Evolutionary conservation across 2,113 vertebrate genomes (phyloP), one percentile per base, ranked within the genome.

Genomic region (Rhinolophus sinicus): DNA sequence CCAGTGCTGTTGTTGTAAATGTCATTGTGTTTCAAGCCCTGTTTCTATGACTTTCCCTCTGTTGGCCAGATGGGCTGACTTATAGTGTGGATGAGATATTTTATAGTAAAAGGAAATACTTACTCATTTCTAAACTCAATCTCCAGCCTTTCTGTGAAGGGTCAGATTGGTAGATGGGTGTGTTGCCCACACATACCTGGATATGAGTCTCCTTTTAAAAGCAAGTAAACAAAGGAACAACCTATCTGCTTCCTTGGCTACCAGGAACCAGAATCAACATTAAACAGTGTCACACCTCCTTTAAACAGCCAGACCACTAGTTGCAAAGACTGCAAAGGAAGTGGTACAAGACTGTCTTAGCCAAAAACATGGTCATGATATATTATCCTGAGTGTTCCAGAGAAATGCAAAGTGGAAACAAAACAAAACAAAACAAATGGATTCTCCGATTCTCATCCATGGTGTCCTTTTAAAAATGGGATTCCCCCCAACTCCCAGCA

Each of bases 291-390:
- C 33, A 64, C 75, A 56, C n/a, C 10, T 96, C 65, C 76, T 92
- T 96, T 84, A 22, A 84, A 82, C 38, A 94, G 69, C 62, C 76
- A 94, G 81, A 28, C 44, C 35, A 44, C 56, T 90, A 47, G 60
- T 80, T 95, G 22, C 38, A 88, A 95, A 83, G 58, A 91, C 54
- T 90, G n/a, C 52, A 65, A 52, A 95, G 88, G 44, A 96, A 83
- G 88, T 90, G 73, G 76, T 70, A 21, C 18, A 62, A 85, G 93
- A 85, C 18, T 12, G 15, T 56, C 69, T 93, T 72, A 75, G 78
- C 64, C 80, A 94, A 78, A 93, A 70, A 47, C 65, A 15, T 65
- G 77, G 52, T 58, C 44, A 24, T 83, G 47, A 69, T 88, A 18
- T 81, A 72, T 81, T 90, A 84, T 56, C 54, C 28, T 60, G 65